Evolutionary conservation across 2,113 vertebrate genomes (phyloP).

Genomic region (Mobula birostris): DNA sequence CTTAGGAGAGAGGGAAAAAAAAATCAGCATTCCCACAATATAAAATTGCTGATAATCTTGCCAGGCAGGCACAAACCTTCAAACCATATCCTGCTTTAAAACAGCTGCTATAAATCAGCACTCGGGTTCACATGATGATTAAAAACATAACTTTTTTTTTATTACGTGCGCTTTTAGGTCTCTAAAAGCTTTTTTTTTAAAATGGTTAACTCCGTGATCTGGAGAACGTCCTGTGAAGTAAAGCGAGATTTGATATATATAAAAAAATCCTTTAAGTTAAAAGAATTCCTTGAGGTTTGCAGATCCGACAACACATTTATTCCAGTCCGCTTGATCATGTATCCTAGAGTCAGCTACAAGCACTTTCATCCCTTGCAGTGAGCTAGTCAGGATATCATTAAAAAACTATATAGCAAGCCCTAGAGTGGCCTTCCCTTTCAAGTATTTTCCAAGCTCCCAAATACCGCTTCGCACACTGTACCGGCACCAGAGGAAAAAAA

Average conservation of each 20-base stretch:
- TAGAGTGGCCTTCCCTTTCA: neutral
- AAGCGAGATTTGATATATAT: neutral
- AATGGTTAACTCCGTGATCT: neutral
- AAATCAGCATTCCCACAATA: neutral
- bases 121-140: neutral
- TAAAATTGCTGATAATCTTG: neutral
- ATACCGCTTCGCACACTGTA: neutral
- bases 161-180: neutral
- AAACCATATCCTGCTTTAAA: slow-evolving; percentile 13
- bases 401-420: neutral
- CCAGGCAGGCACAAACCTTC: neutral
- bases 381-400: neutral
- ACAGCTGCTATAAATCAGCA: slow-evolving; percentile 22
- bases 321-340: slow-evolving; percentile 27
- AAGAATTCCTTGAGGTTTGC: neutral
- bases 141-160: neutral
- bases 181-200: neutral
- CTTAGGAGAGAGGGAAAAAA: too few species aligned
- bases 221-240: neutral
- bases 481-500: neutral
- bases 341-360: slow-evolving; percentile 12
- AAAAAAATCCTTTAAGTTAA: neutral
- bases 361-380: neutral
- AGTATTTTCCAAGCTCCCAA: neutral
- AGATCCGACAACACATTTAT: neutral